phyloP scores from a whole-genome alignment of 2,113 vertebrate genomes.

The Cardinalis cardinalis region DNA sequence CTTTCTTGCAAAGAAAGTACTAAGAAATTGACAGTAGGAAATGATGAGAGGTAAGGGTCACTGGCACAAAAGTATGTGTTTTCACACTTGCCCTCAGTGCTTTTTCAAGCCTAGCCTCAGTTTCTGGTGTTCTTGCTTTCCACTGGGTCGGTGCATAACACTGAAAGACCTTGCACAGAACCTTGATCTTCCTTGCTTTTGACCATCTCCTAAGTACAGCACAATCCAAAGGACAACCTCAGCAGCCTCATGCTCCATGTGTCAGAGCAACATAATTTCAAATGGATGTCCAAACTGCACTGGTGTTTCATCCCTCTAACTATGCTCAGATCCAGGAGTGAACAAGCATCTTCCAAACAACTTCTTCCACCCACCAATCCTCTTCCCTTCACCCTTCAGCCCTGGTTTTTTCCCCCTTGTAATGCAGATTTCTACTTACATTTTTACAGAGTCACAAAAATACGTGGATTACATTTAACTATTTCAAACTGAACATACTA shows the following conservation, averaged over 20 bases:
- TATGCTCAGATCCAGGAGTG: neutral
- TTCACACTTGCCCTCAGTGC: neutral
- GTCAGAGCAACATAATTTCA: neutral
- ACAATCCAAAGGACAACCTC: neutral
- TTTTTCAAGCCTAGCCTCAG: neutral
- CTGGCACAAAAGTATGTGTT: neutral
- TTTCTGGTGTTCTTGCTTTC: neutral
- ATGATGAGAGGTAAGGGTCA: neutral
- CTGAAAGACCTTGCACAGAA: neutral
- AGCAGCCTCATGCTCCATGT: neutral
- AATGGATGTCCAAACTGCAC: neutral
- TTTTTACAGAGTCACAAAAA: neutral
- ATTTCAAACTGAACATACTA: neutral
- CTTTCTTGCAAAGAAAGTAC: neutral
- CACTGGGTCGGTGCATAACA: neutral
- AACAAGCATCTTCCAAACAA: neutral
- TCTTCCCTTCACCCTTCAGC: accelerated
- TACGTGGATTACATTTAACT: neutral
- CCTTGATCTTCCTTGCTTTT: neutral
- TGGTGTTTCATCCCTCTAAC: neutral
- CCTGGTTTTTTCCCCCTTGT: accelerated
- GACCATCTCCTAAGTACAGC: neutral
- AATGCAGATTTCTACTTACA: neutral
- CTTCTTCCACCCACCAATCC: neutral
- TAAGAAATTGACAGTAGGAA: neutral